Percentiles rank a stretch among this genome's conserved stretches.
These are phyloP conservation scores for Steatornis caripensis DNA, from an alignment of 2,113 vertebrate species.

Conservation along the genomic window DNA sequence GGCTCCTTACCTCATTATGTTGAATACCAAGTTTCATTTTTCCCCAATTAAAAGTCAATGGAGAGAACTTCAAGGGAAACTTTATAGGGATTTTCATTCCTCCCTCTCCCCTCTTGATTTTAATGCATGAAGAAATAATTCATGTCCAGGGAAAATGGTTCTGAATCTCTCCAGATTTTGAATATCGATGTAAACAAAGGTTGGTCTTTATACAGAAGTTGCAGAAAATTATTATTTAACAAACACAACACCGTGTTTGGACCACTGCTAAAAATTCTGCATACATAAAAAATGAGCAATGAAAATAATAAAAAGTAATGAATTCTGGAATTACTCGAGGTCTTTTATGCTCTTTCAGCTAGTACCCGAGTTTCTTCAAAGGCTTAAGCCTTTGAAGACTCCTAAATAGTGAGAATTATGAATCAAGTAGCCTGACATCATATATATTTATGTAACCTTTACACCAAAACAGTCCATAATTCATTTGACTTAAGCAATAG, in stretches of 20 bases:
- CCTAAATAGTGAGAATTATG: neutral
- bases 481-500: neutral
- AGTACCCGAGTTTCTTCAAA: neutral
- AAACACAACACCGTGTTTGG: neutral
- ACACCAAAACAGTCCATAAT: accelerated
- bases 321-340: neutral
- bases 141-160: neutral
- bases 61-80: neutral
- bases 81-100: neutral
- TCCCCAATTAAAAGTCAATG: neutral
- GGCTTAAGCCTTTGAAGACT: neutral
- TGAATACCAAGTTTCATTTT: neutral
- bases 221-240: neutral
- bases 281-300: neutral
- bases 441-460: neutral
- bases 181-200: neutral
- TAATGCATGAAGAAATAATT: neutral
- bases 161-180: neutral
- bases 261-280: neutral
- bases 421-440: neutral
- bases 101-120: neutral
- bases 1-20: neutral
- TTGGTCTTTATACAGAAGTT: neutral
- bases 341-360: neutral
- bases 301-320: neutral